Percentiles rank a stretch among this genome's conserved stretches.
Conservation (phyloP, 2,113 vertebrate genomes). For the Prionailurus viverrinus region DNA sequence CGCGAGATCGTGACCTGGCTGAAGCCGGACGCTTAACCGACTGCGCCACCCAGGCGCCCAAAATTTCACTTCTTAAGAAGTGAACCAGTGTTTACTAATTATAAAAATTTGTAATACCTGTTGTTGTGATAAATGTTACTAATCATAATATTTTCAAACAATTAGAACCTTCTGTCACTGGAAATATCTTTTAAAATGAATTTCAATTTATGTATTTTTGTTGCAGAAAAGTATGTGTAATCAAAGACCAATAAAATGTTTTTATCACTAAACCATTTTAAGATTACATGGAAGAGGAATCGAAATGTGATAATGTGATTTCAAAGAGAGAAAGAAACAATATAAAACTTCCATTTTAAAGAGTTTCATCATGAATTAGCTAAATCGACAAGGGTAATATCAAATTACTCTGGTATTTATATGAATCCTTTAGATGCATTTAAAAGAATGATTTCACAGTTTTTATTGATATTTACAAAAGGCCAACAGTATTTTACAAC, state of each 20-base stretch:
- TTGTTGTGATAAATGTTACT: constrained; percentile 1
- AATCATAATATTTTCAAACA: neutral
- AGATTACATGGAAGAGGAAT: neutral
- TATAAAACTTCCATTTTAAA: neutral
- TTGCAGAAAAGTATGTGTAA: neutral
- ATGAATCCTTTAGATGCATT: neutral
- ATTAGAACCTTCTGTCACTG: neutral
- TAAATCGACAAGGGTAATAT: neutral
- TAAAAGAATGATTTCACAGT: constrained; percentile 7
- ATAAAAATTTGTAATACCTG: neutral
- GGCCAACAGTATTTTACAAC: neutral
- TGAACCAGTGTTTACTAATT: neutral
- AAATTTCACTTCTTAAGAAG: constrained; percentile 20
- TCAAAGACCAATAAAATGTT: neutral
- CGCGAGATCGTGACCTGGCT: too few species aligned
- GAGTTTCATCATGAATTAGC: neutral
- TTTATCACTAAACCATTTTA: constrained; percentile 35
- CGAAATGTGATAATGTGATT: constrained; percentile 41
- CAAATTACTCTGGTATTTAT: neutral
- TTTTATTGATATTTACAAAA: constrained; percentile 25
- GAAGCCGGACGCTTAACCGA: too few species aligned
- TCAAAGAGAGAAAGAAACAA: neutral
- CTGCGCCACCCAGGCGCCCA: too few species aligned
- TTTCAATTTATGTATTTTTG: neutral
- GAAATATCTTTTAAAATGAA: neutral